Evolutionary conservation across 2,888 invertebrate species (phyloP), one percentile per base, ranked within the genome.

Genomic region (Sepioteuthis lessoniana): DNA sequence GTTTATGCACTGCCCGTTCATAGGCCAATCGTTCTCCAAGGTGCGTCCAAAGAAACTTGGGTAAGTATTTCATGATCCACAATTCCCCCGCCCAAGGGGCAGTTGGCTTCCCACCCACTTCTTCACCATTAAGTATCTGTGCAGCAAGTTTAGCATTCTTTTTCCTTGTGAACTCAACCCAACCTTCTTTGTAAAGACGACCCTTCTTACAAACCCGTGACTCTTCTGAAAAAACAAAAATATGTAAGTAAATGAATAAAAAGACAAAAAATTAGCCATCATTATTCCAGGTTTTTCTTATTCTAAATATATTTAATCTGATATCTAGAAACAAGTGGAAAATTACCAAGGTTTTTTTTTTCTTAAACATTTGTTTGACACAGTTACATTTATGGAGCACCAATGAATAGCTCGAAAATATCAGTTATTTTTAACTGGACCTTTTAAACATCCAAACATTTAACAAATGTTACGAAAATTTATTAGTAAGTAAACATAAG

Each of bases 31-130:
- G 98, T 97, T 99, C 99, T 97, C 98, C 98, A 91, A 99, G 97
- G 97, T 99, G 99, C 50, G 98, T 98, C 99, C 99, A 99, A 97
- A 99, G 99, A 97, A 99, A 99, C 95, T 95, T 98, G 7, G 98
- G 98, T 95, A 99, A 98, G 97, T 99, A 99, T 97, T 99, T 99
- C 95, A 99, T 98, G 96, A 98, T 99, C 99, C 99, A 99, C 90
- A 99, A 98, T 97, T 98, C 98, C 96, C 99, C 99, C 97, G 98
- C 99, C 97, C 99, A 99, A 42, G 95, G 92, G 35, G 90, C 50
- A 10, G 35, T 60, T 28, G 76, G 93, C 55, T 55, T 94, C 95
- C 94, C 91, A n/a, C 95, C 95, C 50, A 96, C 95, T 42, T 94
- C 95, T 47, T 98, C 98, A 96, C 98, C 99, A 97, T 99, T 99